These are phyloP conservation scores for Pammene fasciana DNA, from an alignment of 2,888 invertebrate species.

Conservation along the genomic window DNA sequence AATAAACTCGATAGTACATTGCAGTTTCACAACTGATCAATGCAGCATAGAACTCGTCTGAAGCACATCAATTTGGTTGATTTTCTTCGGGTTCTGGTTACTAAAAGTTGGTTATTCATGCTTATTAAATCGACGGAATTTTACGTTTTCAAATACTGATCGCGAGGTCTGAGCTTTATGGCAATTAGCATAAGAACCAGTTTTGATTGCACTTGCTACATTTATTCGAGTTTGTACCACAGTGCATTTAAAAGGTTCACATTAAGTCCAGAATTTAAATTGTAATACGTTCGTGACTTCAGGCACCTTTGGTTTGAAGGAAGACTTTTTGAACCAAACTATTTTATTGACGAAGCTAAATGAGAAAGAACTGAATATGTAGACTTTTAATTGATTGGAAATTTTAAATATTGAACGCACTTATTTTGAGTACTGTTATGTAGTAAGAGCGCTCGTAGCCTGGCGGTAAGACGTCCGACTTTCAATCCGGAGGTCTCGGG, in stretches of 20 bases:
- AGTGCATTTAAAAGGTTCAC: background rate
- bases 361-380: too few relatives aligned
- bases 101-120: conserved; percentile 45
- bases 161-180: conserved; percentile 8
- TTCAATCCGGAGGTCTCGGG: too few relatives aligned
- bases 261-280: too few relatives aligned
- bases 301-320: too few relatives aligned
- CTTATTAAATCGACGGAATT: conserved; percentile 49
- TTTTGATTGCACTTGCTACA: background rate
- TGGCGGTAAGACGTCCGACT: too few relatives aligned
- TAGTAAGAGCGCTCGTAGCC: too few relatives aligned
- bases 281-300: too few relatives aligned
- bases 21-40: conserved; percentile 52
- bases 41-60: conserved; percentile 66
- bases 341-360: too few relatives aligned
- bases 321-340: too few relatives aligned
- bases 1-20: conserved; percentile 48
- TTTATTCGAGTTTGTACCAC: background rate
- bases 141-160: conserved; percentile 4
- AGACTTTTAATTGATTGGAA: too few relatives aligned
- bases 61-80: conserved; percentile 71
- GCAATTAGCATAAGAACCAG: background rate
- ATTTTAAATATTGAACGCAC: too few relatives aligned
- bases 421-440: too few relatives aligned
- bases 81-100: conserved; percentile 60